Base-by-base conservation (phyloP, 2,888 invertebrate species). In the Mamestra brassicae region DNA sequence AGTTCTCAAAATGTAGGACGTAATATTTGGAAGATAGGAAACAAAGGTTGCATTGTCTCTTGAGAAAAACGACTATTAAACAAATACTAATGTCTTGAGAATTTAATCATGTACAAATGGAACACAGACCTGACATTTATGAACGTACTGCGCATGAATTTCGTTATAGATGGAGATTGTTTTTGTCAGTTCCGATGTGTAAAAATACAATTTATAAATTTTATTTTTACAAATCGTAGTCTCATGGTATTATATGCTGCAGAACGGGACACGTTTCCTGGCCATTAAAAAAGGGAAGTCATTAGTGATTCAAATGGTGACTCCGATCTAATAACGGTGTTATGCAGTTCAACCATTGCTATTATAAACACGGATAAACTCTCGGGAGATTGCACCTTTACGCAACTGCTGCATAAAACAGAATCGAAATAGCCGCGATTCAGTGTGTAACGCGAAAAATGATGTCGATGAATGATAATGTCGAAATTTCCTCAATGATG, bases 271-370 rank as follows among this genome's bases (percentile, higher is more conserved):
- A 86, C 89, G 88, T 92, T 95, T 94, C 93, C 94, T 93, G 93
- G 89, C 87, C 87, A 92, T 92, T 92, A 93, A 90, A 89, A 89
- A 89, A 88, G 92, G 94, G 94, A 95, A 95, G 91, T 93, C 94
- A 94, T 95, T 94, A 94, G 89, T 85, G 89, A 94, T 94, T 93
- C 92, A 89, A 93, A 92, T 90, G 88, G 90, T 90, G 91, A 88
- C 90, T 87, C 89, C 90, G 92, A 92, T 93, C 91, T 93, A 93
- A 93, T 94, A 94, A 93, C 92, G 91, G 92, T 90, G 90, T 92
- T 94, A 92, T 90, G 91, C 88, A 89, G 91, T 88, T 83, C 84
- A 81, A 86, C 85, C 89, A 92, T 92, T 91, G 91, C 90, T 92
- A 93, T 93, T 94, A 93, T 91, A 92, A 90, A 91, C 90, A 90